phyloP scores from a whole-genome alignment of 2,888 invertebrate genomes.

The Ophion costatus region DNA sequence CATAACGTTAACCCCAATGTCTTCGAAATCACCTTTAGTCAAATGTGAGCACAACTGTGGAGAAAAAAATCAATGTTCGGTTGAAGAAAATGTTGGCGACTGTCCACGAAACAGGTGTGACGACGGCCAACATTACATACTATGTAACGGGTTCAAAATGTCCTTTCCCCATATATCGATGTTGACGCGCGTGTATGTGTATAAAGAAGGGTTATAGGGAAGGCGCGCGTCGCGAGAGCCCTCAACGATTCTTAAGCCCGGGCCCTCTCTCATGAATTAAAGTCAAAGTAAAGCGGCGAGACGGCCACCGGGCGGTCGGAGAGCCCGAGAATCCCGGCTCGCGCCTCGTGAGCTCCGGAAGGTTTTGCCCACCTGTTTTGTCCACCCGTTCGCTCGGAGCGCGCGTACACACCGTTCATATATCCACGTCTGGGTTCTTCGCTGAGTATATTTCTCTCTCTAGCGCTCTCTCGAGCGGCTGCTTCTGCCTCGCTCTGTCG shows the following conservation, averaged over 20 bases:
- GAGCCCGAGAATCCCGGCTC: slow-evolving; percentile 75
- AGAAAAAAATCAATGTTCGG: too few species aligned
- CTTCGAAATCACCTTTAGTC: too few species aligned
- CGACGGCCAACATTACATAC: too few species aligned
- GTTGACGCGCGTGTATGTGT: slow-evolving; percentile 32
- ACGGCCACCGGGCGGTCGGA: slow-evolving; percentile 68
- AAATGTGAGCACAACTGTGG: too few species aligned
- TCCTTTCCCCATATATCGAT: slow-evolving; percentile 46
- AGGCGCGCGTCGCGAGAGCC: slow-evolving; percentile 49
- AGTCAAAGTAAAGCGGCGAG: slow-evolving; percentile 55
- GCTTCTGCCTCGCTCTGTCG: slow-evolving; percentile 58
- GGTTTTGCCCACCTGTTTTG: slow-evolving; percentile 80
- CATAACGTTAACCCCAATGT: too few species aligned
- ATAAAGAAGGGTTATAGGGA: slow-evolving; percentile 49
- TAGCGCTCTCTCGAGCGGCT: slow-evolving; percentile 65
- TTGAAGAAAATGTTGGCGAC: too few species aligned
- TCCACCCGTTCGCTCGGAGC: slow-evolving; percentile 78
- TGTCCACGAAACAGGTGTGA: too few species aligned
- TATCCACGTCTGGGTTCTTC: slow-evolving; percentile 17
- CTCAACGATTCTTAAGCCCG: slow-evolving; percentile 44
- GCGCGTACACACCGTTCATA: slow-evolving; percentile 29
- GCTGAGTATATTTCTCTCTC: slow-evolving; percentile 3
- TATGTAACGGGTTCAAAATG: too few species aligned
- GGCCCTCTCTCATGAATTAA: slow-evolving; percentile 59
- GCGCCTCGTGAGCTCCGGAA: slow-evolving; percentile 42